phyloP scores from a whole-genome alignment of 1,140 invertebrate species.

The Procambarus virginalis region DNA sequence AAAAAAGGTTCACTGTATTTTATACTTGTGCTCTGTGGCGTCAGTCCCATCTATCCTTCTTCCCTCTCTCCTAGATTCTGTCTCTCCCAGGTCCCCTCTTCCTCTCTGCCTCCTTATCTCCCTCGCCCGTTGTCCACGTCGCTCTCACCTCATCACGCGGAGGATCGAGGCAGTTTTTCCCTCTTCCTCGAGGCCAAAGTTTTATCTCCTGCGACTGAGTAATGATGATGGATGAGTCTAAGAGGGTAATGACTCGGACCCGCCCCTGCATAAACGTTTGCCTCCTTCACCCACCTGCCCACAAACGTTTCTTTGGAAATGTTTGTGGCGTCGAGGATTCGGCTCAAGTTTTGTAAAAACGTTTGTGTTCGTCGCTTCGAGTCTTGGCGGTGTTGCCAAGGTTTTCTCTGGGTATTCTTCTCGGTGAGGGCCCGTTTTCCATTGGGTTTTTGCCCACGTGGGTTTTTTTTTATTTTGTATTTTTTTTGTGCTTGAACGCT shows the following conservation, averaged over 20 bases:
- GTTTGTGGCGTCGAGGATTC: too few species aligned
- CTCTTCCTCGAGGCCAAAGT: not conserved
- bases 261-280: not conserved
- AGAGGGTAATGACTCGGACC: not conserved
- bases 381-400: too few species aligned
- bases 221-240: not conserved
- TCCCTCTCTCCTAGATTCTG: not conserved
- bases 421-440: too few species aligned
- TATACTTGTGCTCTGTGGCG: too few species aligned
- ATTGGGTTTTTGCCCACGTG: too few species aligned
- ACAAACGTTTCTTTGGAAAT: not conserved
- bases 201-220: conserved; percentile 10
- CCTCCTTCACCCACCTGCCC: not conserved
- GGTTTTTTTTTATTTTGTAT: too few species aligned
- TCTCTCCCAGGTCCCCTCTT: not conserved
- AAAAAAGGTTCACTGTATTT: too few species aligned
- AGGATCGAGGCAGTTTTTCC: not conserved
- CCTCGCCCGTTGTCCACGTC: not conserved
- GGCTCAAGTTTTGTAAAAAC: too few species aligned
- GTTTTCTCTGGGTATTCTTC: too few species aligned
- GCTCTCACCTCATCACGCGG: not conserved
- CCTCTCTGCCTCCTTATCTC: not conserved
- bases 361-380: too few species aligned
- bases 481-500: too few species aligned
- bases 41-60: too few species aligned